phyloP scores from a whole-genome alignment of 2,113 vertebrate species.

The Eclectus roratus region DNA sequence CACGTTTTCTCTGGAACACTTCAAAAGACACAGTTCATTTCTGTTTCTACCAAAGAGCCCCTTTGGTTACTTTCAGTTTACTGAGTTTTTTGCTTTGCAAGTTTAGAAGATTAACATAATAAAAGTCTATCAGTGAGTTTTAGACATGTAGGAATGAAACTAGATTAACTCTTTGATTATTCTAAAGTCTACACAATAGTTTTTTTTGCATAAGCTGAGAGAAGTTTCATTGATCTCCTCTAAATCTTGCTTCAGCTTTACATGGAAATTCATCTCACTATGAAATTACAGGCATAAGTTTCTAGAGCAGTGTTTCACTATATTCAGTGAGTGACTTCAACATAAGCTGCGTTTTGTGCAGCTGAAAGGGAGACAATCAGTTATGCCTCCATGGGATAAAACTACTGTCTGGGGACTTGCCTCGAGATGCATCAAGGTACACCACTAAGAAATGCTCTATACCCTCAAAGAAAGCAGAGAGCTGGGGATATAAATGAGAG shows the following conservation, averaged over 20 bases:
- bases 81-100: conserved; percentile 67
- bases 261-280: conserved; percentile 23
- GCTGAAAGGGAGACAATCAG: not conserved
- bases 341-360: not conserved
- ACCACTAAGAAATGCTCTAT: not conserved
- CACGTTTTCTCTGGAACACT: conserved; percentile 80
- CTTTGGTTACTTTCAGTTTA: conserved; percentile 70
- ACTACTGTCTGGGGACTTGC: not conserved
- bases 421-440: not conserved
- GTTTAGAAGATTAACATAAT: conserved; percentile 76
- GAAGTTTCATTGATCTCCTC: conserved; percentile 21
- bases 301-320: not conserved
- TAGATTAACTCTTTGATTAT: conserved; percentile 74
- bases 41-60: conserved; percentile 69
- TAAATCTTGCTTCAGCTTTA: conserved; percentile 30
- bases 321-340: not conserved
- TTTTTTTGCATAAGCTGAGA: conserved; percentile 17
- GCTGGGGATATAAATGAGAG: not conserved
- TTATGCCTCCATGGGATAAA: not conserved
- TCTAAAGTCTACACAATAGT: conserved; percentile 27
- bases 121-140: conserved; percentile 67
- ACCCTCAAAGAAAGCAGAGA: not conserved
- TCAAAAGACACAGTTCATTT: conserved; percentile 79
- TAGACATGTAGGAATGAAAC: conserved; percentile 51
- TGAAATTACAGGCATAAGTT: not conserved